These are phyloP conservation scores for Orgyia antiqua DNA, from an alignment of 2,888 invertebrate genomes.

Conservation along the genomic window DNA sequence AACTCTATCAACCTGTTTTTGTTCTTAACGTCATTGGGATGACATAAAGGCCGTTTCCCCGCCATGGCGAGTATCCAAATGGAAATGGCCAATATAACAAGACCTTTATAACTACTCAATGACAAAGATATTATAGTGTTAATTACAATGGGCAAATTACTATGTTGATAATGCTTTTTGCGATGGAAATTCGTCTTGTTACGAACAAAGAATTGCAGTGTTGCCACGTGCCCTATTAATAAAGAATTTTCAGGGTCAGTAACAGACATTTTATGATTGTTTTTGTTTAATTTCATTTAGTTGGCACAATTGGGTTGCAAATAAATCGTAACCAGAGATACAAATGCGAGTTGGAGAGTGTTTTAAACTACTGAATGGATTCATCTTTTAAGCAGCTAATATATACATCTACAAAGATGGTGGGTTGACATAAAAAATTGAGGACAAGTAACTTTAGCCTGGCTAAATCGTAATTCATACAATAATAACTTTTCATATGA, in stretches of 20 bases:
- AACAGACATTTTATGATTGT: too few relatives aligned
- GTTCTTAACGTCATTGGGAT: constrained; percentile 50
- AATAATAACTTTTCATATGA: too few relatives aligned
- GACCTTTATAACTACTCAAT: constrained; percentile 5
- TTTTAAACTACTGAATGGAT: too few relatives aligned
- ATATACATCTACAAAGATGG: too few relatives aligned
- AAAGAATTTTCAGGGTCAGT: background rate
- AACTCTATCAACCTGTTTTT: constrained; percentile 29
- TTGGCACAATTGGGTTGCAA: too few relatives aligned
- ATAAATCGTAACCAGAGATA: too few relatives aligned
- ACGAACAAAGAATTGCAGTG: constrained; percentile 4
- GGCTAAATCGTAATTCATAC: too few relatives aligned
- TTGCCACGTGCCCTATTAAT: background rate
- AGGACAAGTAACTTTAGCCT: too few relatives aligned
- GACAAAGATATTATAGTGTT: constrained; percentile 15
- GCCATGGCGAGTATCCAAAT: constrained; percentile 49
- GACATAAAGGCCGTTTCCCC: constrained; percentile 58
- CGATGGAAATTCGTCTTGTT: constrained; percentile 5
- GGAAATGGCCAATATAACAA: constrained; percentile 13
- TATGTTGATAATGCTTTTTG: constrained; percentile 12
- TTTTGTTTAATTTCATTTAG: too few relatives aligned
- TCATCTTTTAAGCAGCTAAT: too few relatives aligned
- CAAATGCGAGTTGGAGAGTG: too few relatives aligned
- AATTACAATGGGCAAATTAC: constrained; percentile 4
- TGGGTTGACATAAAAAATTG: too few relatives aligned